These are phyloP conservation scores for Autographa gamma DNA, from an alignment of 2,888 invertebrate species.

Conservation along the genomic window DNA sequence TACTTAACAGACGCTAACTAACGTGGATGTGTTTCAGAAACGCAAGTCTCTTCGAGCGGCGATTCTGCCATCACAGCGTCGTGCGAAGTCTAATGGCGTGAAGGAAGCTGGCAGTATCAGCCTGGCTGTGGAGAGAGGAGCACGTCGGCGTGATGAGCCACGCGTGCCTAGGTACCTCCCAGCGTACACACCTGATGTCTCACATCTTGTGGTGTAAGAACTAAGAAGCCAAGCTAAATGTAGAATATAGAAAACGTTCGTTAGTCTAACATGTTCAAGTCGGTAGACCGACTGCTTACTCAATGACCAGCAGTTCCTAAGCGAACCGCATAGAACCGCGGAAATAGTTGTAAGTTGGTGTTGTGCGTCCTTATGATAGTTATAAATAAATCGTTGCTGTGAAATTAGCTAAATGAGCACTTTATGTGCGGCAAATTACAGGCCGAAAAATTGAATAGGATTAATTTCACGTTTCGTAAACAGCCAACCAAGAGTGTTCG, in stretches of 20 bases:
- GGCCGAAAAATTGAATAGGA: conserved; percentile 35
- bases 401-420: conserved; percentile 50
- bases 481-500: neutral
- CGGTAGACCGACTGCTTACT: neutral
- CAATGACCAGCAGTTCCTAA: neutral
- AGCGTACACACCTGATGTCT: conserved; percentile 94
- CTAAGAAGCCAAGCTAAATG: conserved; percentile 67
- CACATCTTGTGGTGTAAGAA: conserved; percentile 92
- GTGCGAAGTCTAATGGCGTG: conserved; percentile 94
- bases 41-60: conserved; percentile 95
- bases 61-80: conserved; percentile 93
- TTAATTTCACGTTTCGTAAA: conserved; percentile 11
- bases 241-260: neutral
- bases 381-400: conserved; percentile 50
- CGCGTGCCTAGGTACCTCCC: conserved; percentile 92
- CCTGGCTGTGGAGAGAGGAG: conserved; percentile 92
- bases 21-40: conserved; percentile 90
- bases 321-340: neutral
- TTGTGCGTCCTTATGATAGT: conserved; percentile 57
- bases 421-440: no score
- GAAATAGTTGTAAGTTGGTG: conserved; percentile 35
- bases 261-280: neutral
- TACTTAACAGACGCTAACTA: conserved; percentile 24
- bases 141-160: conserved; percentile 91
- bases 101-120: conserved; percentile 95